Conservation (phyloP, 2,113 vertebrate species). For the Megaleporinus macrocephalus region DNA sequence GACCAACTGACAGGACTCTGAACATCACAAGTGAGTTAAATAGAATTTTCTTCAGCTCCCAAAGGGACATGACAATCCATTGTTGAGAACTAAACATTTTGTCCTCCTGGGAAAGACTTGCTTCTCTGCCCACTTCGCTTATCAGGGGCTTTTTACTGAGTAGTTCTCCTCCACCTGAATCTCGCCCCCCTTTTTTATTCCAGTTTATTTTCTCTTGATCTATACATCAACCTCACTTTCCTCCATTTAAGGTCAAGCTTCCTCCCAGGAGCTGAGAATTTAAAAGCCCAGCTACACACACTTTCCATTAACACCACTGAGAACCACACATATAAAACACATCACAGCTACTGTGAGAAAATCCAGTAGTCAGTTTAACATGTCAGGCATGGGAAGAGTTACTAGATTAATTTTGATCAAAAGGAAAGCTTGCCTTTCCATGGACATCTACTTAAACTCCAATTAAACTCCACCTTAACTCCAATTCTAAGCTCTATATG, state of each 20-base stretch:
- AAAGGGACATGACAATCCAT: not conserved
- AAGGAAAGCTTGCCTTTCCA: too few relatives aligned
- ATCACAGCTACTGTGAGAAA: not conserved
- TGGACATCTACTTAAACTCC: too few relatives aligned
- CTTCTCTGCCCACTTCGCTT: not conserved
- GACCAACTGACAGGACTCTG: too few relatives aligned
- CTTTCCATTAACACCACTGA: not conserved
- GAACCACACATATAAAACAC: not conserved
- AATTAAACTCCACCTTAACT: too few relatives aligned
- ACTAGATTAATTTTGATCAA: too few relatives aligned
- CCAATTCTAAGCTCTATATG: too few relatives aligned
- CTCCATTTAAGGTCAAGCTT: conserved; percentile 2
- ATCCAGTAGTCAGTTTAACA: too few relatives aligned
- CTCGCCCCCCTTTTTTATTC: not conserved
- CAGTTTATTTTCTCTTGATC: not conserved
- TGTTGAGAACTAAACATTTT: not conserved
- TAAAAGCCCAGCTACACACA: not conserved
- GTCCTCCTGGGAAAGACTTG: not conserved
- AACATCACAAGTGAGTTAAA: not conserved
- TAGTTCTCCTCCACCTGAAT: not conserved
- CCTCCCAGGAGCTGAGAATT: not conserved
- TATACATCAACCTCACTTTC: not conserved
- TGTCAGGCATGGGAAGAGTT: too few relatives aligned
- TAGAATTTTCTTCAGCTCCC: not conserved
- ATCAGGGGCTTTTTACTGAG: not conserved